Evolutionary conservation across 1,140 invertebrate species (phyloP).

Genomic region (Nasonia longicornis): DNA sequence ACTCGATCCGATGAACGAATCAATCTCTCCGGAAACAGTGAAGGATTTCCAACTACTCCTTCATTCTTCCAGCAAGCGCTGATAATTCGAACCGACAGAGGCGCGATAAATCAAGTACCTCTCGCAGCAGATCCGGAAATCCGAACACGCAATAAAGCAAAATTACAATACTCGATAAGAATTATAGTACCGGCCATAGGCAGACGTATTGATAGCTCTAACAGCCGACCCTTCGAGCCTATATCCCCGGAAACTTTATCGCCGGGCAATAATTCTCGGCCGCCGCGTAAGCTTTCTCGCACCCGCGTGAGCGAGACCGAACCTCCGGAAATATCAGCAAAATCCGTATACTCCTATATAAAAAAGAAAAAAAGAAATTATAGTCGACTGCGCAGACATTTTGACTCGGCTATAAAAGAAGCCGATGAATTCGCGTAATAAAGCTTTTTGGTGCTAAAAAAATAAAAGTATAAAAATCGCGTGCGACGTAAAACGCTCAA

Average conservation of each 20-base stretch:
- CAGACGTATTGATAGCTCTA: neutral
- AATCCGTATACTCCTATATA: neutral
- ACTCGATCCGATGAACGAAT: too few species aligned
- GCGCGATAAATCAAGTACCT: neutral
- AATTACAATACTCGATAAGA: neutral
- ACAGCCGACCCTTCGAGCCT: neutral
- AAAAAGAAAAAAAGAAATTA: neutral
- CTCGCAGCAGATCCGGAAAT: neutral
- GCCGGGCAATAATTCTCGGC: neutral
- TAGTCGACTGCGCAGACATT: neutral
- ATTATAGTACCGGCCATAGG: neutral
- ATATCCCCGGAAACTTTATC: neutral
- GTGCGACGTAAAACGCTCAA: neutral
- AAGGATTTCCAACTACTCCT: too few species aligned
- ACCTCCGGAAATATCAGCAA: slow-evolving; percentile 1
- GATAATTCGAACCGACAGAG: too few species aligned
- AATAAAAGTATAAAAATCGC: neutral
- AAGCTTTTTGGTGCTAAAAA: too few species aligned
- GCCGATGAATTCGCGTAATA: neutral
- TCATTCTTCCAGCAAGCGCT: too few species aligned
- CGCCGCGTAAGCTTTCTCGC: neutral
- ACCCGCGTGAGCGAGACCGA: neutral
- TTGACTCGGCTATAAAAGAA: neutral
- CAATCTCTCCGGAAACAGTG: too few species aligned
- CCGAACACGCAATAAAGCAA: neutral